Evolutionary conservation across 2,888 invertebrate species (phyloP), one percentile per base, ranked within the genome.

Genomic region (Scaeva pyrastri): DNA sequence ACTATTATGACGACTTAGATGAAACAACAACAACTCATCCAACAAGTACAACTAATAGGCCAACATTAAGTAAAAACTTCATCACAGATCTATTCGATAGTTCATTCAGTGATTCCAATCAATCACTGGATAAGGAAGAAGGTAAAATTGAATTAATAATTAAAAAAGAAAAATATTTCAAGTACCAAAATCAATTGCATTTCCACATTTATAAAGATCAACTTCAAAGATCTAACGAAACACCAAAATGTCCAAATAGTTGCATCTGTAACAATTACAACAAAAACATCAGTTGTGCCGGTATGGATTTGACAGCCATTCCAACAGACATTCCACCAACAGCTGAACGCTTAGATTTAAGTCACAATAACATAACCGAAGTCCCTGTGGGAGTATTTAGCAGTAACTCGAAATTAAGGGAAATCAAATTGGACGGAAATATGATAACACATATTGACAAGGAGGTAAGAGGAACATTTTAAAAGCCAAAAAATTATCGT

Each of bases 271-370:
- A 90, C 66, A 90, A 91, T 87, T 90, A 91, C 41, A 90, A 88
- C 66, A 90, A 90, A 88, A 89, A 88, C 79, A 89, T 92, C 60
- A 93, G 94, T 90, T 95, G 94, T 90, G 92, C 93, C 11, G 92
- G 93, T 88, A 92, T 91, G 75, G 92, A 91, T 43, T 90, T 94
- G 73, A 93, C 93, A 19, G 93, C 93, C 89, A 91, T 94, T 68
- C 94, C 94, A 36, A 88, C 91, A 56, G 90, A 91, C 88, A 78
- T 93, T 85, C 92, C 93, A 12, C 88, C 88, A 68, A 90, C 89
- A 84, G 90, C 90, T 16, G 87, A 90, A 52, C 90, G 90, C 45
- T 87, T 93, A 88, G 91, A 92, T 88, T 90, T 93, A 88, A 92
- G 92, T 85, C 82, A 91, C 74, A 93, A 93, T 89, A 88, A 88